A percentile compares a stretch with the other conserved stretches of the same genome.
These are phyloP conservation scores for Propsilocerus akamusi DNA, from an alignment of 1,140 invertebrate species.

Conservation along the genomic window DNA sequence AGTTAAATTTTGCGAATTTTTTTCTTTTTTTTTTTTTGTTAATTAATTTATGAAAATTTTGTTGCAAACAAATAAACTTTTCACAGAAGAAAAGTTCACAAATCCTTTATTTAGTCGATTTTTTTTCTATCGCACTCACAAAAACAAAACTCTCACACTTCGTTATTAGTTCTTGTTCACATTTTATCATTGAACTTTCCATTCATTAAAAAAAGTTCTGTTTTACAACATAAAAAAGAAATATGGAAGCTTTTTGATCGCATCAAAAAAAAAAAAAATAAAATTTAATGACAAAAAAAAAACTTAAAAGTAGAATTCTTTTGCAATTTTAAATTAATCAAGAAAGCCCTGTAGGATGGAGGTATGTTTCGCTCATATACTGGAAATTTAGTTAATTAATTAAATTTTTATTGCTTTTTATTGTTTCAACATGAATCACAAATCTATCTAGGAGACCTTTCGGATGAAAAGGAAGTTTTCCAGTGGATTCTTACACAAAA, in stretches of 20 bases:
- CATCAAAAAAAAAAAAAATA: not conserved
- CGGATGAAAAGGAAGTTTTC: constrained; percentile 67
- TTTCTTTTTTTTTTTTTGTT: not conserved
- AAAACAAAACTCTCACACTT: too few species aligned
- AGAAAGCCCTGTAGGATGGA: constrained; percentile 1
- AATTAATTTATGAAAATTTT: not conserved
- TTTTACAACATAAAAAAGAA: not conserved
- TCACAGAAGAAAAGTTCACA: too few species aligned
- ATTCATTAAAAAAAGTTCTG: too few species aligned
- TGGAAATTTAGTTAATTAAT: not conserved
- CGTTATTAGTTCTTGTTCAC: too few species aligned
- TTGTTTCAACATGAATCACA: not conserved
- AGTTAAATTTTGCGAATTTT: not conserved
- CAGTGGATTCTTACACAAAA: constrained; percentile 85
- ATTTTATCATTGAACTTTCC: too few species aligned
- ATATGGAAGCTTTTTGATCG: not conserved
- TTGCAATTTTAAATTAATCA: too few species aligned
- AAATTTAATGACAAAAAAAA: not conserved
- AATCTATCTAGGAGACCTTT: constrained; percentile 54
- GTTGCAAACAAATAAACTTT: not conserved
- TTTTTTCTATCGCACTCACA: too few species aligned
- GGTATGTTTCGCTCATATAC: not conserved
- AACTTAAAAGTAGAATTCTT: too few species aligned
- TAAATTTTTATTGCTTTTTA: not conserved
- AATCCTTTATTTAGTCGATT: too few species aligned